These are phyloP conservation scores for Scolanthus callimorphus DNA, from an alignment of 92 coral and sea anemone species.

Conservation along the genomic window DNA sequence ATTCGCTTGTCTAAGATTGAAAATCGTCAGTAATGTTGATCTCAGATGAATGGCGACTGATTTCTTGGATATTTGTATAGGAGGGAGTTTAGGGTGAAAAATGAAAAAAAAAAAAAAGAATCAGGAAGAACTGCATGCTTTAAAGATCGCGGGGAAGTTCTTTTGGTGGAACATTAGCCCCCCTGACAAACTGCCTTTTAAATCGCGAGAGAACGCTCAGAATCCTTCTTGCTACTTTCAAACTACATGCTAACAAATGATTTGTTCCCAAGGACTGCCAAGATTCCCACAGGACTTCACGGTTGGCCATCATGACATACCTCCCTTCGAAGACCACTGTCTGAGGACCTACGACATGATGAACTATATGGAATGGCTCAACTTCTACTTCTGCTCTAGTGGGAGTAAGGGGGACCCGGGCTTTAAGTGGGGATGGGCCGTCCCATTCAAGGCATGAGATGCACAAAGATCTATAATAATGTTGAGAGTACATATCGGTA, in stretches of 20 bases:
- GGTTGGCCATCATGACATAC: slow-evolving; percentile 31
- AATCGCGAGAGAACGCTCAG: too few relatives aligned
- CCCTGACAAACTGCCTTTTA: background rate
- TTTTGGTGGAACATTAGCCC: background rate
- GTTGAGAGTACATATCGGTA: slow-evolving; percentile 22
- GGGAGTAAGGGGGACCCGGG: slow-evolving; percentile 59
- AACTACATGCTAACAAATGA: background rate
- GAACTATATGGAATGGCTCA: slow-evolving; percentile 38
- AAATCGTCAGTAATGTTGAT: too few relatives aligned
- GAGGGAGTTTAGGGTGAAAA: too few relatives aligned
- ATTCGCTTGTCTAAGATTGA: too few relatives aligned
- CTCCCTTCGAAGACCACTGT: slow-evolving; percentile 46
- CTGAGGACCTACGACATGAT: slow-evolving; percentile 61
- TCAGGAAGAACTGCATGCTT: too few relatives aligned
- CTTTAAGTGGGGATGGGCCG: slow-evolving; percentile 60
- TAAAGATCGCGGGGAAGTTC: too few relatives aligned
- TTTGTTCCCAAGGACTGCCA: slow-evolving; percentile 60
- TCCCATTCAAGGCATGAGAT: slow-evolving; percentile 36
- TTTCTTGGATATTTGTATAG: too few relatives aligned
- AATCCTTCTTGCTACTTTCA: background rate
- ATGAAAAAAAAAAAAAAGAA: too few relatives aligned
- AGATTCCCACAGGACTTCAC: slow-evolving; percentile 77
- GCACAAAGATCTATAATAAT: slow-evolving; percentile 71
- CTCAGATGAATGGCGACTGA: too few relatives aligned
- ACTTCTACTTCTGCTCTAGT: slow-evolving; percentile 70